Evolutionary conservation across 2,113 vertebrate species (phyloP).

Genomic region (Prunella himalayana): DNA sequence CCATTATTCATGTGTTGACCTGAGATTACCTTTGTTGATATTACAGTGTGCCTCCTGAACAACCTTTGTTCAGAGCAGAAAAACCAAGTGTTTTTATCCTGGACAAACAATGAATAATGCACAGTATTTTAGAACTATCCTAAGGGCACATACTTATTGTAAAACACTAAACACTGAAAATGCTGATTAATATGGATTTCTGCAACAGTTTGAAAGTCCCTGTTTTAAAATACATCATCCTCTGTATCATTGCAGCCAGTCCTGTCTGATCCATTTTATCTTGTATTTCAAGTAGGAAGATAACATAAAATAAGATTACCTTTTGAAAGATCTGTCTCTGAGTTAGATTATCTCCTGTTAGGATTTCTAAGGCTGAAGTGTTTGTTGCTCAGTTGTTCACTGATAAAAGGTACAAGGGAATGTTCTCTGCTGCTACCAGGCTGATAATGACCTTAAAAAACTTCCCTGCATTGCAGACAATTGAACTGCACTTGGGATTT

Average conservation of each 20-base stretch:
- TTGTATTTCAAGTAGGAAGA: background rate
- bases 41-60: background rate
- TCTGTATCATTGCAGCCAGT: background rate
- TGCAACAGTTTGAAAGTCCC: background rate
- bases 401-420: background rate
- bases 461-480: background rate
- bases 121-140: background rate
- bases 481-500: background rate
- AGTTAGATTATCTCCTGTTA: background rate
- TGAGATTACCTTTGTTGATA: slow-evolving; percentile 6
- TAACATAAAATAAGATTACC: background rate
- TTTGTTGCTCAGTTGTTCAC: background rate
- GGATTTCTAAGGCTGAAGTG: background rate
- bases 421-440: background rate
- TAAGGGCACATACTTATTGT: background rate
- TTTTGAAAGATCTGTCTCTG: background rate
- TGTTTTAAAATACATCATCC: background rate
- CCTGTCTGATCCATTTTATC: background rate
- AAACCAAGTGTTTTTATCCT: background rate
- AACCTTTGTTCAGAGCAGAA: background rate
- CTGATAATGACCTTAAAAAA: background rate
- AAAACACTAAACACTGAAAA: background rate
- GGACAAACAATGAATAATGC: slow-evolving; percentile 2
- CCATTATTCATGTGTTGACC: slow-evolving; percentile 48
- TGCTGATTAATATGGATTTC: background rate